A percentile compares a stretch with the other conserved stretches of the same genome.
Evolutionary conservation across 2,113 vertebrate species (phyloP).

Genomic region (Felis chaus): DNA sequence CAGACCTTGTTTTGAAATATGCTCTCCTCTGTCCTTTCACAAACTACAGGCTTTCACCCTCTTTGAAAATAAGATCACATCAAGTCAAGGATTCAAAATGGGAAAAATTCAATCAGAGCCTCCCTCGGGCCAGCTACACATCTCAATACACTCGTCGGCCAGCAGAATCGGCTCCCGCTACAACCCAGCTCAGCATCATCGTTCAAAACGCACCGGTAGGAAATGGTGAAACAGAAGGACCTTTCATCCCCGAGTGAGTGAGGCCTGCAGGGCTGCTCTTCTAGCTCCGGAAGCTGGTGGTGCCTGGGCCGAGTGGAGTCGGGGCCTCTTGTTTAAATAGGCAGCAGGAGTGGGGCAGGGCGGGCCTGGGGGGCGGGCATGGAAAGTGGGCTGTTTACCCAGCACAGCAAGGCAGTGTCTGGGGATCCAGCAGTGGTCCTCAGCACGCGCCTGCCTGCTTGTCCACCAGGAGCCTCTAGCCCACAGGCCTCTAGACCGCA

Average conservation of each 20-base stretch:
- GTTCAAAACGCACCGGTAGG: slow-evolving; percentile 65
- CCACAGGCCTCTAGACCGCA: slow-evolving; percentile 62
- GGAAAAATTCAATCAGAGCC: slow-evolving; percentile 39
- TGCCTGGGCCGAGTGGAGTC: slow-evolving; percentile 10
- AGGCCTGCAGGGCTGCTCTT: slow-evolving; percentile 47
- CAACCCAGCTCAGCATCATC: slow-evolving; percentile 1
- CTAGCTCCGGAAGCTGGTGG: slow-evolving; percentile 51
- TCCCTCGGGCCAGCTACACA: slow-evolving; percentile 35
- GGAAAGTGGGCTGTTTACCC: slow-evolving; percentile 66
- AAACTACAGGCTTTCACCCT: slow-evolving; percentile 32
- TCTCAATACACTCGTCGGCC: background rate
- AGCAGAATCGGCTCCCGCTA: background rate
- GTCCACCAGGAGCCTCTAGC: slow-evolving; percentile 30
- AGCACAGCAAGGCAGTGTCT: slow-evolving; percentile 68
- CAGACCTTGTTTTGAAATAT: slow-evolving; percentile 53
- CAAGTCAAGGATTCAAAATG: slow-evolving; percentile 42
- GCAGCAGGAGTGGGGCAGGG: slow-evolving; percentile 27
- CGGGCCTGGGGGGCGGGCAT: background rate
- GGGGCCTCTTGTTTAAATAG: slow-evolving; percentile 74
- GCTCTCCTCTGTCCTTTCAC: slow-evolving; percentile 5
- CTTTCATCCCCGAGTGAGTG: slow-evolving; percentile 57
- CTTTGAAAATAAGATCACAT: slow-evolving; percentile 61
- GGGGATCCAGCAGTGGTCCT: slow-evolving; percentile 48
- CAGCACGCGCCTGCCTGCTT: background rate
- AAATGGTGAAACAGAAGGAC: slow-evolving; percentile 69